Conservation (phyloP, 2,888 invertebrate species). For the Phoenoteleia sp. region DNA sequence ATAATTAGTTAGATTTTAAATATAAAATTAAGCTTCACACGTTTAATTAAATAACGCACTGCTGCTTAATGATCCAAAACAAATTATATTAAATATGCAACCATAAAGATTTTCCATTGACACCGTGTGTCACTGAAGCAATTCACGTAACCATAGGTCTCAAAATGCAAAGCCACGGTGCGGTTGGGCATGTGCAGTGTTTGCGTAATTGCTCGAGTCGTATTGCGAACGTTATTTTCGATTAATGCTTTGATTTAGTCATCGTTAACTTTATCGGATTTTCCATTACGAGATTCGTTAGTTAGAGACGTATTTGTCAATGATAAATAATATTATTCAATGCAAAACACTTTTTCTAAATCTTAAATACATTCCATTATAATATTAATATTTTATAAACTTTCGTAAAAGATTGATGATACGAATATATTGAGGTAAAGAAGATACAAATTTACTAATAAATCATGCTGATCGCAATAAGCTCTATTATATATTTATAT, state of each 20-base stretch:
- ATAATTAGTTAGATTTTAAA: too few species aligned
- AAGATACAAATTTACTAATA: too few species aligned
- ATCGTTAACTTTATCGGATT: constrained; percentile 42
- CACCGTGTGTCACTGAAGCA: constrained; percentile 24
- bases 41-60: too few species aligned
- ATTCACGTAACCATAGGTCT: constrained; percentile 28
- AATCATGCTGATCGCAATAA: too few species aligned
- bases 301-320: constrained; percentile 3
- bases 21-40: too few species aligned
- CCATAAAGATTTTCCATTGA: constrained; percentile 5
- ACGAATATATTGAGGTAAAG: too few species aligned
- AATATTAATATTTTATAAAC: too few species aligned
- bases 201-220: constrained; percentile 52
- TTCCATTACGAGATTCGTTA: constrained; percentile 14
- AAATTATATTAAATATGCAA: not conserved
- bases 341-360: too few species aligned
- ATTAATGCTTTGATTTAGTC: constrained; percentile 51
- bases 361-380: too few species aligned
- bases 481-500: too few species aligned
- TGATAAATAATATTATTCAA: not conserved
- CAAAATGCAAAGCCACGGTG: constrained; percentile 38
- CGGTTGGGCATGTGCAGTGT: constrained; percentile 43
- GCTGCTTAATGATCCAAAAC: too few species aligned
- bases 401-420: too few species aligned
- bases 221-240: constrained; percentile 49